Evolutionary conservation across 2,888 invertebrate species (phyloP).

Genomic region (Lasioglossum lativentre): DNA sequence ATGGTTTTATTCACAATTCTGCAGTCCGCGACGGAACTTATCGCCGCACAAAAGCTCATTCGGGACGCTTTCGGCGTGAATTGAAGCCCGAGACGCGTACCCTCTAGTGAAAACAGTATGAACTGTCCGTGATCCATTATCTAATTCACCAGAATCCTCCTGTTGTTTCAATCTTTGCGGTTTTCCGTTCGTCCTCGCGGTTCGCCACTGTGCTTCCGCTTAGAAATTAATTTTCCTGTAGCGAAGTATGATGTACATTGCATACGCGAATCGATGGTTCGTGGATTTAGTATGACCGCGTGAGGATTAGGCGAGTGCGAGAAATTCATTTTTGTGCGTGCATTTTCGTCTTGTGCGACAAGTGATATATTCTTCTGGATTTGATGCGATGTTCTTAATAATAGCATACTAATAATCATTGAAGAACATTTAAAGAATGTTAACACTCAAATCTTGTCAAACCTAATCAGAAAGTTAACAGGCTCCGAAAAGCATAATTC

Average conservation of each 20-base stretch:
- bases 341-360: neutral
- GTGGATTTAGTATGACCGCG: neutral
- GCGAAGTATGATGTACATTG: neutral
- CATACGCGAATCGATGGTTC: neutral
- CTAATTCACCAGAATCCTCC: neutral
- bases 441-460: neutral
- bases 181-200: neutral
- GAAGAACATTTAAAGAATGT: neutral
- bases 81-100: neutral
- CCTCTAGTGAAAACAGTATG: neutral
- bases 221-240: neutral
- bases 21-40: neutral
- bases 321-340: neutral
- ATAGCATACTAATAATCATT: neutral
- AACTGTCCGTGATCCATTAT: neutral
- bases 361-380: neutral
- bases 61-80: neutral
- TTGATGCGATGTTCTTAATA: neutral
- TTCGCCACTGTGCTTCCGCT: neutral
- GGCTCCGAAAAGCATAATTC: neutral
- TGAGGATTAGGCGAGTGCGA: neutral
- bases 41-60: neutral
- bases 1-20: neutral
- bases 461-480: no score
- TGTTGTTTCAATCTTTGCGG: neutral